phyloP scores from a whole-genome alignment of 2,113 vertebrate species.

The Microtus richardsoni region DNA sequence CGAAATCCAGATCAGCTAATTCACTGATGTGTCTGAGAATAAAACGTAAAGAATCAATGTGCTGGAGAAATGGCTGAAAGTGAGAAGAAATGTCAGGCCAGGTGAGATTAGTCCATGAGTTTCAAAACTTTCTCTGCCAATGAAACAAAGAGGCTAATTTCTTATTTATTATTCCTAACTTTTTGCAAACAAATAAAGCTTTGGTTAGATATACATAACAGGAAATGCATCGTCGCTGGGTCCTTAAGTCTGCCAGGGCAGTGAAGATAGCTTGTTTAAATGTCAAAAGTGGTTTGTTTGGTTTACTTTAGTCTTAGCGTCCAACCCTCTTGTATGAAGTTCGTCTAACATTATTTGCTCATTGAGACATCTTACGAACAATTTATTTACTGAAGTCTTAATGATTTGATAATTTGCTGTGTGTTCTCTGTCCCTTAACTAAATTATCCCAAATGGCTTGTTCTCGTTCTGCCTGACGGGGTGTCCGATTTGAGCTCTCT shows the following conservation, averaged over 20 bases:
- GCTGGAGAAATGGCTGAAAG: constrained; percentile 14
- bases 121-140: constrained; percentile 35
- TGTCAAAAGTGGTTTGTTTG: not conserved
- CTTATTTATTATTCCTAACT: not conserved
- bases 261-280: not conserved
- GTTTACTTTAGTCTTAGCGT: not conserved
- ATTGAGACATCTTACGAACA: not conserved
- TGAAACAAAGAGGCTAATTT: constrained; percentile 13
- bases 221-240: not conserved
- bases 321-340: not conserved
- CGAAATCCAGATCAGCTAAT: constrained; percentile 76
- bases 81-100: constrained; percentile 53
- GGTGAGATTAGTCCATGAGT: not conserved
- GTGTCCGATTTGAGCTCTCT: not conserved
- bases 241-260: not conserved
- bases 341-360: not conserved
- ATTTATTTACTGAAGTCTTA: not conserved
- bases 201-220: not conserved
- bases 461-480: not conserved
- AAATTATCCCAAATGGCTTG: not conserved
- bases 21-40: constrained; percentile 51
- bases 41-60: constrained; percentile 59
- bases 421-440: not conserved
- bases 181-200: constrained; percentile 2
- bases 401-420: not conserved